Base-by-base conservation (phyloP, 2,888 invertebrate genomes). In the Clitarchus hookeri region DNA sequence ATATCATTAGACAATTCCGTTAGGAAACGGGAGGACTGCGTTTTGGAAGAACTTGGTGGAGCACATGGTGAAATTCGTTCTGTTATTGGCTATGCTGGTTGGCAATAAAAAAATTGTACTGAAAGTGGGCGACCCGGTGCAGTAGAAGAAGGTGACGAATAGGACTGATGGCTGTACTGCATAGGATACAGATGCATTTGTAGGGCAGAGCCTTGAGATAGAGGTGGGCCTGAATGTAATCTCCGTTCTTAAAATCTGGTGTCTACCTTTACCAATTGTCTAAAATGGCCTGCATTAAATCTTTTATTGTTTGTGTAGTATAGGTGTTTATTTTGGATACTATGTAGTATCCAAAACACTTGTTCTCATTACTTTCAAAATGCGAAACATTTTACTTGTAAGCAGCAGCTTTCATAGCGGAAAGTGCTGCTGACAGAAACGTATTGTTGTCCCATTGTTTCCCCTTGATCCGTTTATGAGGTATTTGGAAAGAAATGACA, bases 241-340 rank as follows among this genome's bases (percentile, higher is more conserved):
- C 27, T 3, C 36, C 36, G 36, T 36, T n/a, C 36, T 36, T 36
- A 36, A 4, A 36, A 36, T 36, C 36, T 36, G 36, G 36, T 36
- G 36, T 36, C 36, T 36, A 36, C 82, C 44, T 82, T 82, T 27
- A 82, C 27, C 82, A 82, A 82, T n/a, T 82, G 26, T 82, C 82
- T 9, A 36, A 82, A 27, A 82, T 82, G 27, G 82, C 82, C 4
- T 82, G 27, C 44, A n/a, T 27, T 1, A 82, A n/a, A 8, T 25
- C 82, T 19, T 82, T 44, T 9, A 8, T 82, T 3, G 44, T 82
- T 27, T 82, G 6, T 44, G 27, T 0, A 16, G 82, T n/a, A 27
- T 82, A 82, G 23, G 82, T 36, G 82, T 82, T 82, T 25, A 82
- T 26, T 82, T 82, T 82, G 19, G 82, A 82, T 27, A 82, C 44